Evolutionary conservation across 2,888 invertebrate species (phyloP), one percentile per base, ranked within the genome.

Genomic region (Drosophila robusta): DNA sequence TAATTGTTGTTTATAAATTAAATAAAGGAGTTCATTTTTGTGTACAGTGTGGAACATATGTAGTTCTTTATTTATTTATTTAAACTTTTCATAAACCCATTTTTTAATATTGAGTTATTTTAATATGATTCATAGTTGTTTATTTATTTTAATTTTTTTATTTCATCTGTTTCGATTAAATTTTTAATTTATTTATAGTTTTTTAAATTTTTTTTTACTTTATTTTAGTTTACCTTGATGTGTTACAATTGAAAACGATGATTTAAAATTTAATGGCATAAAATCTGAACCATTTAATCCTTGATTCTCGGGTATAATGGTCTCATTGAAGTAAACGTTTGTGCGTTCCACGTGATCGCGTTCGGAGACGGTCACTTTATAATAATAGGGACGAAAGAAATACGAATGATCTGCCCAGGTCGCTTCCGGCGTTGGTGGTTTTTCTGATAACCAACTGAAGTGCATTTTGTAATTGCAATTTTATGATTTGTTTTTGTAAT

Each of bases 341-440:
- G 87, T 79, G 54, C 87, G 91, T 77, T 93, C 93, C 70, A 85
- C 70, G 71, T 90, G 90, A 90, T 93, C 93, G 75, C 91, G 91
- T 87, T 93, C 93, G 39, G 93, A 93, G 52, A 93, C 90, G 51
- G 93, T 93, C 56, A 93, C 88, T 73, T 89, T 87, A 71, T 92
- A 92, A 63, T 89, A 91, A 55, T 91, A 87, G 60, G 92, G 91
- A 67, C 90, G 91, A 87, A 92, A 93, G 60, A 90, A 92, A 77
- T 90, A 90, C 73, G 92, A 90, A 74, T 89, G 90, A 70, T 93
- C 93, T 66, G 91, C 91, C 94, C 94, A 94, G 82, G 93, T 93
- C 60, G 93, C 93, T 90, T 93, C 92, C 72, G 92, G 92, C 85
- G 92, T 91, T 68, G 90, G 87, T 90, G 89, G 61, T 79, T 89